Conservation (phyloP, 2,888 invertebrate species). For the Lathronympha strigana region DNA sequence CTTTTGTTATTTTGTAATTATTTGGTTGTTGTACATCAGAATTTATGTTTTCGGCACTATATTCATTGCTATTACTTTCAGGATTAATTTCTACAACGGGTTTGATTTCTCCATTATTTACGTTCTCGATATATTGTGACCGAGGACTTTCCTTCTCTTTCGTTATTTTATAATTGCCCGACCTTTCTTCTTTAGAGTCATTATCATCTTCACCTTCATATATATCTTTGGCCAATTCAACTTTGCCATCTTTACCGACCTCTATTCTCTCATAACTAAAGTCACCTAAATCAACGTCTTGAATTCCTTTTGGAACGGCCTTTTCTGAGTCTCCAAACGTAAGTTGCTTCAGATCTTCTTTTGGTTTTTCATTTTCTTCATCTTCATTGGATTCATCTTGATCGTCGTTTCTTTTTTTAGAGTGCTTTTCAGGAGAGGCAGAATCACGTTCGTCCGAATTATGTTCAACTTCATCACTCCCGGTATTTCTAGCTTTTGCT, state of each 20-base stretch:
- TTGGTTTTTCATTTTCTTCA: constrained; percentile 45
- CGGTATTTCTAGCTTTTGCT: constrained; percentile 39
- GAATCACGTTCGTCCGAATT: constrained; percentile 15
- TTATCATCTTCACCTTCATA: constrained; percentile 50
- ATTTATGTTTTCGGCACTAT: constrained; percentile 48
- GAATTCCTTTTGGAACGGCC: constrained; percentile 48
- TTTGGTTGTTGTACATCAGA: constrained; percentile 44
- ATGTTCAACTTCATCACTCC: constrained; percentile 43
- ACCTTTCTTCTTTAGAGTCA: constrained; percentile 49
- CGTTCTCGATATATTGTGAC: constrained; percentile 35
- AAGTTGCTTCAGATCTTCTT: constrained; percentile 28
- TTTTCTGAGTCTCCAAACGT: constrained; percentile 12
- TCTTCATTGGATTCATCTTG: constrained; percentile 41
- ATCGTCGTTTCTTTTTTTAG: constrained; percentile 12
- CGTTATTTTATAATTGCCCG: constrained; percentile 44
- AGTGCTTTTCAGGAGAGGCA: constrained; percentile 16
- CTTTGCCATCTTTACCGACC: constrained; percentile 58
- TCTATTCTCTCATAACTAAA: constrained; percentile 64
- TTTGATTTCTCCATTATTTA: constrained; percentile 71
- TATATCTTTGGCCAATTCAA: constrained; percentile 53
- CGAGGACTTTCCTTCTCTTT: constrained; percentile 39
- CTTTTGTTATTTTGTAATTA: no score
- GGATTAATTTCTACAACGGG: constrained; percentile 73
- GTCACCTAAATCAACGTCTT: constrained; percentile 62
- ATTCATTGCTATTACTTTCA: constrained; percentile 58